Evolutionary conservation across 2,113 vertebrate genomes (phyloP), one percentile per base, ranked within the genome.

Genomic region (Tupaia tana): DNA sequence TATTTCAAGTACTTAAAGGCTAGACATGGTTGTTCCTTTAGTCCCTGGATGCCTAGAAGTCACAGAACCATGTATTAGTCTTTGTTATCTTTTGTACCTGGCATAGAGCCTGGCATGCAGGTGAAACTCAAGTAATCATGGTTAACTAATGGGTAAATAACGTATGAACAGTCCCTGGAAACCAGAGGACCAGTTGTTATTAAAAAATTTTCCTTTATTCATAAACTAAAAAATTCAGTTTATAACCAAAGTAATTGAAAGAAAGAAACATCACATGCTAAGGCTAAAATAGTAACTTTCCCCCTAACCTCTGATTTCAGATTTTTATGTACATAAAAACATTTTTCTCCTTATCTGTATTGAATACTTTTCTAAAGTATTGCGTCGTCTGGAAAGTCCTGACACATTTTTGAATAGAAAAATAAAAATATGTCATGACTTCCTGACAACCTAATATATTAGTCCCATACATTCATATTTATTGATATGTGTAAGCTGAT

Each of bases 91-190:
- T 29, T 81, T 88, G 52, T 25, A 66, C 27, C 69, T 86, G 75
- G 59, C n/a, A 56, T 52, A 88, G n/a, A 82, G 59, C 29, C 43
- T 93, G n/a, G 18, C 19, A 29, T 22, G 0, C 1, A 18, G 8
- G 54, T 80, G 34, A 69, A 43, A 16, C 34, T 73, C 52, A 78
- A 58, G 27, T 85, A 71, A 19, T 83, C 82, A 84, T 69, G 80
- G 20, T 86, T 75, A 84, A 90, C 71, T 86, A 89, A 52, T 78
- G 34, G 54, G 27, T 89, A 80, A 14, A 29, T 94, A 92, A 25
- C 54, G 78, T 66, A 20, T 71, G 2, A 93, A 86, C 20, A 89
- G 70, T n/a, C 75, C 95, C 73, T 25, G n/a, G 86, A 78, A 11
- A 81, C n/a, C 15, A 43, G 7, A 77, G n/a, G 16, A 71, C 4